Conservation (phyloP, 2,113 vertebrate genomes). For the Theristicus caerulescens region DNA sequence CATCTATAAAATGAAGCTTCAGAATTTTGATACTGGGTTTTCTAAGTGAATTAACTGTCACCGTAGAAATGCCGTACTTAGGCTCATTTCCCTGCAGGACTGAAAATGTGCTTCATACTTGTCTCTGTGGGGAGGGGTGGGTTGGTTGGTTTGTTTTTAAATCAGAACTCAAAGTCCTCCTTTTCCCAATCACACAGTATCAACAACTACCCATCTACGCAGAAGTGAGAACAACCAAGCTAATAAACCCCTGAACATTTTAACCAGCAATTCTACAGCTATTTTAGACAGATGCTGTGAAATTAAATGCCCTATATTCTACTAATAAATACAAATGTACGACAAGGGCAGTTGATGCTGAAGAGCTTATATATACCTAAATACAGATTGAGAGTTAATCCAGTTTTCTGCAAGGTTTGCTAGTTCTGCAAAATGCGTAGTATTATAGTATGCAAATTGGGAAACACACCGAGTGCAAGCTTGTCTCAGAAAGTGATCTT, state of each 20-base stretch:
- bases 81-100: background rate
- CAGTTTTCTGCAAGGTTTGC: background rate
- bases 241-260: background rate
- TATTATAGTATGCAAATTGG: fast-evolving
- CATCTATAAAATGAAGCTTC: background rate
- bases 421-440: background rate
- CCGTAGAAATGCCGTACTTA: background rate
- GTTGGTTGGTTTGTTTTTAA: background rate
- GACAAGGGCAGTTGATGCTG: background rate
- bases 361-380: background rate
- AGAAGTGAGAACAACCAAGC: background rate
- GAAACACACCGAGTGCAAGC: background rate
- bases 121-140: background rate
- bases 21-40: background rate
- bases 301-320: background rate
- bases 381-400: background rate
- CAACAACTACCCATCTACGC: background rate
- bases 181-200: background rate
- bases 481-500: background rate
- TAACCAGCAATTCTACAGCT: background rate
- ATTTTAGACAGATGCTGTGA: background rate
- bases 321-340: background rate
- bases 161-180: background rate
- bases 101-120: background rate
- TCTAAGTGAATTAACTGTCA: background rate